Percentiles rank a stretch among this genome's conserved stretches.
Conservation (phyloP, 1,140 invertebrate genomes). For the Aphidius gifuensis region DNA sequence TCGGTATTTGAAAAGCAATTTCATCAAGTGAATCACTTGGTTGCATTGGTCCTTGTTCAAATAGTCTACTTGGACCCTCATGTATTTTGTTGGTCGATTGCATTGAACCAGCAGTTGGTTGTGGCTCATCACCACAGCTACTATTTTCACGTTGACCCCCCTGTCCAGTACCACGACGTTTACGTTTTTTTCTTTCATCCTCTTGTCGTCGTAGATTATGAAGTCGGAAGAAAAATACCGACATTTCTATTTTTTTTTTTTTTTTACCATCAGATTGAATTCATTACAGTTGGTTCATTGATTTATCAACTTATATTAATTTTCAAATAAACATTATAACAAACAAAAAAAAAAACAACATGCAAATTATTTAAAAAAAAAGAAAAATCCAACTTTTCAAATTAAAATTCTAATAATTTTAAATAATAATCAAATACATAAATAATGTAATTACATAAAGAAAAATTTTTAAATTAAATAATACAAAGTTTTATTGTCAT, state of each 20-base stretch:
- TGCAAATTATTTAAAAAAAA: background rate
- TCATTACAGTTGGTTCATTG: background rate
- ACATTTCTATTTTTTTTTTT: slow-evolving; percentile 63
- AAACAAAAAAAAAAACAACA: background rate
- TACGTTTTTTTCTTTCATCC: slow-evolving; percentile 60
- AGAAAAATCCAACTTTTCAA: background rate
- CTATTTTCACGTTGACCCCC: slow-evolving; percentile 45
- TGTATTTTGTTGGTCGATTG: slow-evolving; percentile 46
- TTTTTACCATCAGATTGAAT: background rate
- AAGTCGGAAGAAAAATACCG: slow-evolving; percentile 91
- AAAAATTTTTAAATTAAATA: too few species aligned
- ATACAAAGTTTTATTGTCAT: too few species aligned
- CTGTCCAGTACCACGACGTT: slow-evolving; percentile 54
- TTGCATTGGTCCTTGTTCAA: slow-evolving; percentile 76
- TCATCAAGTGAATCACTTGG: slow-evolving; percentile 86
- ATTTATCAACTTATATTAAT: too few species aligned
- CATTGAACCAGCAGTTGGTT: slow-evolving; percentile 53
- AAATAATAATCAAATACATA: too few species aligned
- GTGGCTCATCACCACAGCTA: slow-evolving; percentile 47
- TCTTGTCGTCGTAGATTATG: slow-evolving; percentile 83
- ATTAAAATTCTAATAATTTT: too few species aligned
- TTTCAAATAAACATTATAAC: too few species aligned
- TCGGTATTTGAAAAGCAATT: slow-evolving; percentile 87
- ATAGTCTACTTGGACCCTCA: slow-evolving; percentile 69
- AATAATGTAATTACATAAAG: too few species aligned